Conservation (phyloP, 2,888 invertebrate species). For the Cataglyphis cursor region DNA sequence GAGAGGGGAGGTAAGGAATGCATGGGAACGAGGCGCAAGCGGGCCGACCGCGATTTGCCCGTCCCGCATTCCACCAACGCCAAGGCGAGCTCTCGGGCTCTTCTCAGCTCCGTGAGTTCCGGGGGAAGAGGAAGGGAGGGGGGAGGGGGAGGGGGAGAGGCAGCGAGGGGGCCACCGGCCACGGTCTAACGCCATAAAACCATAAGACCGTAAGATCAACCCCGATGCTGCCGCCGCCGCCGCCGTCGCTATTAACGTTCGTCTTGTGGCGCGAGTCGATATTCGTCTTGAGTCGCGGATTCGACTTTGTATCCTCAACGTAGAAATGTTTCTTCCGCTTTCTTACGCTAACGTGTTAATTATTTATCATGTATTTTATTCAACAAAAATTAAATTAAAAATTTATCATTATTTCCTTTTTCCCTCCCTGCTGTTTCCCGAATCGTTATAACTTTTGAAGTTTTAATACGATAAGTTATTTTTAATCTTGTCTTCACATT, state of each 20-base stretch:
- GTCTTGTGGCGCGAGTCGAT: slow-evolving; percentile 12
- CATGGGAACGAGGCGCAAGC: slow-evolving; percentile 85
- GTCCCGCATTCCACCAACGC: slow-evolving; percentile 86
- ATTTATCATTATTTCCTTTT: neutral
- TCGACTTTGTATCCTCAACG: slow-evolving; percentile 35
- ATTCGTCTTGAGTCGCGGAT: slow-evolving; percentile 14
- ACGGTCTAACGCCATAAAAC: slow-evolving; percentile 83
- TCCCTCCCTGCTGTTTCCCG: neutral
- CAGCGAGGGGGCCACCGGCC: slow-evolving; percentile 82
- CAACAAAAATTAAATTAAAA: neutral
- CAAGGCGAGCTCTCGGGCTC: slow-evolving; percentile 79
- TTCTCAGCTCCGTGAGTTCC: slow-evolving; percentile 76
- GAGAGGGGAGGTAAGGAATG: slow-evolving; percentile 80
- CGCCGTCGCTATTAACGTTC: slow-evolving; percentile 56
- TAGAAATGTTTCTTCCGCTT: slow-evolving; percentile 1
- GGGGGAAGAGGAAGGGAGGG: slow-evolving; percentile 56
- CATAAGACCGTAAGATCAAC: slow-evolving; percentile 80
- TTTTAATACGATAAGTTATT: neutral
- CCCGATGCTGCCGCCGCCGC: slow-evolving; percentile 65
- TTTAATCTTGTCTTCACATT: neutral
- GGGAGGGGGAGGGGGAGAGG: neutral
- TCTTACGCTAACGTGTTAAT: neutral
- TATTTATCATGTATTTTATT: neutral
- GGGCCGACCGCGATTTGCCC: slow-evolving; percentile 87
- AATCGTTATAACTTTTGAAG: neutral